Conservation (phyloP, 2,888 invertebrate genomes). For the Acanthopleura granulata region DNA sequence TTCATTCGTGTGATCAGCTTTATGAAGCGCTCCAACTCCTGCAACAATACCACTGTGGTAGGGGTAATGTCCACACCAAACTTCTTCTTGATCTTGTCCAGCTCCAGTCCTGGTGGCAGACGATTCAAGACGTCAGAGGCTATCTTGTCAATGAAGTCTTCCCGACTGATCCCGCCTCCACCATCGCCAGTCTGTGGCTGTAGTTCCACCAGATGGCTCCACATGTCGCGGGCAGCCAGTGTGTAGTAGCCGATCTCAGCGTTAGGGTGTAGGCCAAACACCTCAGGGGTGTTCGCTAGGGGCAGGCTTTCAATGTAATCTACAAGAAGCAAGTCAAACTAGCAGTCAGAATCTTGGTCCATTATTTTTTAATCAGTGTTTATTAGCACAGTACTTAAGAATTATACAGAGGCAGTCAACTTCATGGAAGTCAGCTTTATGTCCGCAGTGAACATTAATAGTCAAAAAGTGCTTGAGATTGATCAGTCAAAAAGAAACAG, state of each 20-base stretch:
- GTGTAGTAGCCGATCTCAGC: conserved; percentile 96
- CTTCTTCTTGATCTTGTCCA: conserved; percentile 84
- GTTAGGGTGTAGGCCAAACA: conserved; percentile 94
- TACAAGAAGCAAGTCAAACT: conserved; percentile 57
- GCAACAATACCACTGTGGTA: conserved; percentile 86
- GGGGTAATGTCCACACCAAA: conserved; percentile 86
- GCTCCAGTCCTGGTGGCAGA: conserved; percentile 83
- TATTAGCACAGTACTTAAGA: too few relatives aligned
- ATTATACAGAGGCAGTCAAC: too few relatives aligned
- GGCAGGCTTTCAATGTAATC: conserved; percentile 86
- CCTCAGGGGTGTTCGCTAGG: conserved; percentile 87
- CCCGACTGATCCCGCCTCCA: conserved; percentile 83
- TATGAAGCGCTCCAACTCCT: conserved; percentile 90
- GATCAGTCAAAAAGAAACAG: too few relatives aligned
- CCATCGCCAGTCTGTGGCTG: conserved; percentile 88
- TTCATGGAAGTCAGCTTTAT: too few relatives aligned
- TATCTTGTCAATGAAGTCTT: conserved; percentile 86
- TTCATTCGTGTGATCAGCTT: conserved; percentile 80
- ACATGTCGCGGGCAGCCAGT: conserved; percentile 87
- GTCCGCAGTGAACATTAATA: too few relatives aligned
- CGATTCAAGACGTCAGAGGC: conserved; percentile 84
- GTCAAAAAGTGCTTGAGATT: too few relatives aligned
- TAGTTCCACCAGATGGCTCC: conserved; percentile 86
- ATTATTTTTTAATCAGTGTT: too few relatives aligned
- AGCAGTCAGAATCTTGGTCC: too few relatives aligned